Evolutionary conservation across 2,888 invertebrate species (phyloP).

Genomic region (Melangyna quadrimaculata): DNA sequence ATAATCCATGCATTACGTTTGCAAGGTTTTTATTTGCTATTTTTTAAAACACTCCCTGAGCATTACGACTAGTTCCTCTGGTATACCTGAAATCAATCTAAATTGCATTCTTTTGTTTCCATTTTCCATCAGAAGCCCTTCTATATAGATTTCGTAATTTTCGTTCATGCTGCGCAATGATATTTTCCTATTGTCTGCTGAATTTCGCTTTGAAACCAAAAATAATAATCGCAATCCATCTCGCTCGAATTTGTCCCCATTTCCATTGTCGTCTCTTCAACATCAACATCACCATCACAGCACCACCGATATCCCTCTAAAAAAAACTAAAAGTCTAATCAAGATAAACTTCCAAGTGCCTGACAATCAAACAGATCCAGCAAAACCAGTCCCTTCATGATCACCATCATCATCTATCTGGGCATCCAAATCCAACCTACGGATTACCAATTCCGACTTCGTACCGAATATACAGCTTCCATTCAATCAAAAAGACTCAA

Average conservation of each 20-base stretch:
- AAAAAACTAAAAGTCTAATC: conserved; percentile 41
- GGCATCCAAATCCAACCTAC: conserved; percentile 54
- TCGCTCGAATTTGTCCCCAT: conserved; percentile 54
- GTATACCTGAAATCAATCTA: background rate
- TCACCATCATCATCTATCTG: conserved; percentile 44
- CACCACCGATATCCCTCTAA: conserved; percentile 23
- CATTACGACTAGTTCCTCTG: background rate
- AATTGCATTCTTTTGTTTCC: background rate
- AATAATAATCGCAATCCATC: conserved; percentile 26
- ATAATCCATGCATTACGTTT: too few relatives aligned
- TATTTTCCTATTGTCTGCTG: conserved; percentile 25
- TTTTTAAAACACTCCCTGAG: background rate
- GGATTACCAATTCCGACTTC: conserved; percentile 42
- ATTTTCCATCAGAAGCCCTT: background rate
- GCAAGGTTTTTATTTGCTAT: too few relatives aligned
- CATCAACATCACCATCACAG: conserved; percentile 1
- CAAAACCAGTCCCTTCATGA: conserved; percentile 69
- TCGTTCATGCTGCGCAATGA: conserved; percentile 36
- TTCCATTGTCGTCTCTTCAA: conserved; percentile 37
- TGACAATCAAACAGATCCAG: conserved; percentile 48
- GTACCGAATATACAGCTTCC: conserved; percentile 24
- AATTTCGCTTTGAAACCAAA: background rate
- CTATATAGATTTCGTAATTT: conserved; percentile 3
- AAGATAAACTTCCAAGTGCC: conserved; percentile 61
- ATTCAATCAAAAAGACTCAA: conserved; percentile 43